Percentiles rank a stretch among this genome's conserved stretches.
phyloP scores from a whole-genome alignment of 53 echinoderm and acorn worm species.

The Henricia sp. region DNA sequence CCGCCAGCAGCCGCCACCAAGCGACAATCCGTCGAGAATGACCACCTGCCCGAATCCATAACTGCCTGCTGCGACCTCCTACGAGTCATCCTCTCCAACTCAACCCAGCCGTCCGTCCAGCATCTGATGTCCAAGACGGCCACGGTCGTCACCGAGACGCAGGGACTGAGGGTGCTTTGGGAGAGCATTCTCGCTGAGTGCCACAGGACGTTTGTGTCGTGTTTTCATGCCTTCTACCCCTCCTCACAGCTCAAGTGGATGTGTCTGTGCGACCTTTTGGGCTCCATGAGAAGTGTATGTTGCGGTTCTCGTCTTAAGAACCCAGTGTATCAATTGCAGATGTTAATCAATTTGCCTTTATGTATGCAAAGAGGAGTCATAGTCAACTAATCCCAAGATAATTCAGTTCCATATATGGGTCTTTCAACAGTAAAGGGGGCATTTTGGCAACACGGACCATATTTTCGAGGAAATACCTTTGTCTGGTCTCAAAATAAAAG shows the following conservation, averaged over 20 bases:
- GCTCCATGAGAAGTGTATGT: conserved; percentile 65
- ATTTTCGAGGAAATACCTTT: no score
- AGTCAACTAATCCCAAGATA: no score
- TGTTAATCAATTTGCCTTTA: no score
- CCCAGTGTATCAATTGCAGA: no score
- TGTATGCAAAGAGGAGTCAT: no score
- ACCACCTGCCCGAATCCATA: conserved; percentile 91
- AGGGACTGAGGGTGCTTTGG: conserved; percentile 49
- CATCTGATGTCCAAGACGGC: conserved; percentile 17
- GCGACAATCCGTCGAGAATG: conserved; percentile 42
- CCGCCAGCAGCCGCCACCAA: conserved; percentile 65
- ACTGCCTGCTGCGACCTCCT: conserved; percentile 86
- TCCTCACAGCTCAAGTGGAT: conserved; percentile 97
- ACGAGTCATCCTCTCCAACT: conserved; percentile 78
- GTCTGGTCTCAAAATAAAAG: no score
- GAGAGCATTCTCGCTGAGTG: conserved; percentile 84
- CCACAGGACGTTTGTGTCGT: conserved; percentile 90
- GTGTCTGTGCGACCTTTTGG: conserved; percentile 88
- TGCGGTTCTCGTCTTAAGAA: no score
- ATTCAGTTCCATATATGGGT: no score
- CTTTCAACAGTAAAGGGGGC: no score
- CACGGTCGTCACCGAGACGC: conserved; percentile 15
- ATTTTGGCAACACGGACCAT: no score
- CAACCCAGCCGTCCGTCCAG: conserved; percentile 51
- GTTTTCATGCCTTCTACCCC: conserved; percentile 98